These are phyloP conservation scores for Xylota sylvarum DNA, from an alignment of 2,888 invertebrate species.

Conservation along the genomic window DNA sequence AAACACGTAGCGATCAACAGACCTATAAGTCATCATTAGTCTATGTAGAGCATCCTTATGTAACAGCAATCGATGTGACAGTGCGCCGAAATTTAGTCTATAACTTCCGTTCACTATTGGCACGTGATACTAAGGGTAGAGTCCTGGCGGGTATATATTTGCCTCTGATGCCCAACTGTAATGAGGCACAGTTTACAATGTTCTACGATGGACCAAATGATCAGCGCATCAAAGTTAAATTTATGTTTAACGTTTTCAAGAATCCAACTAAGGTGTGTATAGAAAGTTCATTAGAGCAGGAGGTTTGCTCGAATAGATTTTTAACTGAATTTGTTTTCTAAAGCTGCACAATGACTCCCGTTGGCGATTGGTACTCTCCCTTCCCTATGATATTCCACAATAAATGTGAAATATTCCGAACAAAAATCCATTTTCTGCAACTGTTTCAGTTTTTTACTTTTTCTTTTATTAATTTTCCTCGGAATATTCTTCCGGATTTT, in stretches of 20 bases:
- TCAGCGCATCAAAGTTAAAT: slow-evolving; percentile 89
- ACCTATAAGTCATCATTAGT: slow-evolving; percentile 90
- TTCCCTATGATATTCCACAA: too few relatives aligned
- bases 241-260: slow-evolving; percentile 90
- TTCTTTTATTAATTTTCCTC: too few relatives aligned
- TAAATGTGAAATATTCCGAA: too few relatives aligned
- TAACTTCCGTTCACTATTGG: slow-evolving; percentile 91
- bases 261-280: slow-evolving; percentile 86
- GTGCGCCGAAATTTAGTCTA: slow-evolving; percentile 95
- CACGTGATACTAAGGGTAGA: slow-evolving; percentile 93
- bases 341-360: too few relatives aligned
- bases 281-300: too few relatives aligned
- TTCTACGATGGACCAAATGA: slow-evolving; percentile 89
- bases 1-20: slow-evolving; percentile 88
- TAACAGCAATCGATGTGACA: slow-evolving; percentile 93
- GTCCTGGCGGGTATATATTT: slow-evolving; percentile 94
- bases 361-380: too few relatives aligned
- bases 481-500: background rate
- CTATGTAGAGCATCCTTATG: slow-evolving; percentile 92
- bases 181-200: slow-evolving; percentile 89
- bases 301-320: too few relatives aligned
- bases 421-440: too few relatives aligned
- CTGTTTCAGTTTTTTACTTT: too few relatives aligned
- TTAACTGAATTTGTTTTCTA: too few relatives aligned
- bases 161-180: slow-evolving; percentile 88